Base-by-base conservation (phyloP, 2,797 vertebrate genomes). In the Thunnus albacares region DNA sequence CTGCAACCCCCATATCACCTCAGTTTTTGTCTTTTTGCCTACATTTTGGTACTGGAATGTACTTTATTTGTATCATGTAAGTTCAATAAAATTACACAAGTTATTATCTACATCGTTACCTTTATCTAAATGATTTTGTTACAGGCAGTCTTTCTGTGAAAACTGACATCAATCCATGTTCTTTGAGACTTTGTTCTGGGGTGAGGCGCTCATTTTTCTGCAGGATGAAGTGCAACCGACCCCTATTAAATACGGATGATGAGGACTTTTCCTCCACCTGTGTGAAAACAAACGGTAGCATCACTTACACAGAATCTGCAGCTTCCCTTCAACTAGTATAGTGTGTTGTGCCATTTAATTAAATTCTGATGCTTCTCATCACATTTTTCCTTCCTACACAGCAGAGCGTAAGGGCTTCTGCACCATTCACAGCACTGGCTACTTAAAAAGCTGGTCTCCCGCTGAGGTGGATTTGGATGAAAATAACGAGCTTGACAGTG, bases 161-260 rank as follows among this genome's bases (percentile, higher is more conserved):
- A n/a, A 26, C 51, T 14, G 58, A 70, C 26, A 28, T 38, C 5
- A 41, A 13, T 10, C 18, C 18, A 13, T 12, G 22, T 38, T 58
- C 43, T 41, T 58, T 41, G 49, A 49, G 53, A 41, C 43, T 41
- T 64, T 30, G 43, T 57, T 71, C 61, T 20, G 76, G 45, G 33
- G 2, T 47, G 47, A 79, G 35, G 22, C 35, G 35, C 2, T 71
- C 35, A 53, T 72, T 79, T 60, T 72, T 72, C 76, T 60, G 62
- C 57, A 67, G 47, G 49, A 79, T 67, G 49, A 67, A 56, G 20
- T 22, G 38, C 28, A 73, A 73, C 3, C 6, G 0, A 49, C 15
- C 6, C 17, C 45, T 18, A 7, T 5, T 18, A 15, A 73, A 20
- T 20, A 24, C 20, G 10, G 13, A 68, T 47, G 38, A 56, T 8